Percentiles rank a stretch among this genome's conserved stretches.
phyloP scores from a whole-genome alignment of 53 echinoderm and acorn worm genomes.

The Mesocentrotus franciscanus region DNA sequence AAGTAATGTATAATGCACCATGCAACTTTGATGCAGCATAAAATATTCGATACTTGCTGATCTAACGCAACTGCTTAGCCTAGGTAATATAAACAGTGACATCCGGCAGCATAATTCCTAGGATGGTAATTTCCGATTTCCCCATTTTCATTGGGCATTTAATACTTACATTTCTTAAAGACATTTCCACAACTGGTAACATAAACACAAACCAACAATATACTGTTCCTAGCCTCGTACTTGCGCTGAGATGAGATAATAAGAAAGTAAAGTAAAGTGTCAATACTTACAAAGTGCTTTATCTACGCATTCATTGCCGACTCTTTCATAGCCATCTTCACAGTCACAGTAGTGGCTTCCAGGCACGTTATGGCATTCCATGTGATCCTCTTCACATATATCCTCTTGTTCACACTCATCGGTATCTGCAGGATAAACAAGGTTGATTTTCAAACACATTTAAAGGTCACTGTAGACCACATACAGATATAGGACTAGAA shows the following conservation, averaged over 20 bases:
- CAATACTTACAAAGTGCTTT: slow-evolving; percentile 84
- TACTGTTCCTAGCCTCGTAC: too few relatives aligned
- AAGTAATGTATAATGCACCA: not conserved
- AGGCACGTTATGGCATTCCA: slow-evolving; percentile 77
- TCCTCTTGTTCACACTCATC: slow-evolving; percentile 81
- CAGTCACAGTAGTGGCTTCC: slow-evolving; percentile 90
- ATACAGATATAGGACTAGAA: not conserved
- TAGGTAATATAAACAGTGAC: too few relatives aligned
- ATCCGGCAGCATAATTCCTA: too few relatives aligned
- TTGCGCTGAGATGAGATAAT: not conserved
- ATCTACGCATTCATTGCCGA: slow-evolving; percentile 78
- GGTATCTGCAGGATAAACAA: slow-evolving; percentile 66
- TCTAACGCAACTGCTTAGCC: too few relatives aligned
- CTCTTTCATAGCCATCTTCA: slow-evolving; percentile 78
- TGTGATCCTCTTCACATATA: slow-evolving; percentile 72
- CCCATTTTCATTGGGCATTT: too few relatives aligned
- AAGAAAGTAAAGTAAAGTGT: not conserved
- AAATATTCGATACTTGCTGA: too few relatives aligned
- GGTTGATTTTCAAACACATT: not conserved
- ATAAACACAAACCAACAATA: too few relatives aligned
- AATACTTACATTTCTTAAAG: too few relatives aligned
- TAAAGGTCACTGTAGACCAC: not conserved
- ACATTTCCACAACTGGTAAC: too few relatives aligned
- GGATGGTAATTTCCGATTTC: too few relatives aligned
- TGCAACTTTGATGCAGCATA: not conserved